A percentile compares a stretch with the other conserved stretches of the same genome.
Evolutionary conservation across 2,888 invertebrate genomes (phyloP).

Genomic region (Augochlorella aurata): DNA sequence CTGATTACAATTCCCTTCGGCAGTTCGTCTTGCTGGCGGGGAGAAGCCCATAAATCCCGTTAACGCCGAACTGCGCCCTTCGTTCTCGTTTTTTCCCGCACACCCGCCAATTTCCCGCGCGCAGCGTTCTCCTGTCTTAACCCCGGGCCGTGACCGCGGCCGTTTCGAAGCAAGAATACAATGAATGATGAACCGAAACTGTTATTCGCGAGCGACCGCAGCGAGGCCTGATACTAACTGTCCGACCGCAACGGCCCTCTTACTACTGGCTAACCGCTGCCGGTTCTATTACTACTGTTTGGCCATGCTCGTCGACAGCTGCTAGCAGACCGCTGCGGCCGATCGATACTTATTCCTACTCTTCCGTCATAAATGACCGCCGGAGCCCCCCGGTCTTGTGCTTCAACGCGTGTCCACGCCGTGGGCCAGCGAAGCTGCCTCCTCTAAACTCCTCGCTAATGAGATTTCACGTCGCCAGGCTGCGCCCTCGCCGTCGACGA

Average conservation of each 20-base stretch:
- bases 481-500: neutral
- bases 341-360: conserved; percentile 67
- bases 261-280: conserved; percentile 68
- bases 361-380: conserved; percentile 54
- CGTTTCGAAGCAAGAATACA: conserved; percentile 56
- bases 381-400: conserved; percentile 24
- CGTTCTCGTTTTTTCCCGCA: neutral
- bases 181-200: conserved; percentile 64
- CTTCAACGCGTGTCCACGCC: conserved; percentile 19
- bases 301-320: conserved; percentile 64
- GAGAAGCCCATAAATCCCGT: conserved; percentile 23
- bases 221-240: conserved; percentile 66
- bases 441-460: conserved; percentile 5
- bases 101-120: neutral
- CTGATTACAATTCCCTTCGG: conserved; percentile 3
- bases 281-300: conserved; percentile 69
- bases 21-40: neutral
- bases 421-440: neutral
- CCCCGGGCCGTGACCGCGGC: conserved; percentile 28
- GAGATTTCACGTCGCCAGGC: conserved; percentile 5
- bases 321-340: conserved; percentile 51
- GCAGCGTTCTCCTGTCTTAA: conserved; percentile 11
- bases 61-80: neutral
- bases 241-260: conserved; percentile 67
- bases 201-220: conserved; percentile 64